phyloP scores from a whole-genome alignment of 1,140 invertebrate genomes.

The Orchestia grillus region DNA sequence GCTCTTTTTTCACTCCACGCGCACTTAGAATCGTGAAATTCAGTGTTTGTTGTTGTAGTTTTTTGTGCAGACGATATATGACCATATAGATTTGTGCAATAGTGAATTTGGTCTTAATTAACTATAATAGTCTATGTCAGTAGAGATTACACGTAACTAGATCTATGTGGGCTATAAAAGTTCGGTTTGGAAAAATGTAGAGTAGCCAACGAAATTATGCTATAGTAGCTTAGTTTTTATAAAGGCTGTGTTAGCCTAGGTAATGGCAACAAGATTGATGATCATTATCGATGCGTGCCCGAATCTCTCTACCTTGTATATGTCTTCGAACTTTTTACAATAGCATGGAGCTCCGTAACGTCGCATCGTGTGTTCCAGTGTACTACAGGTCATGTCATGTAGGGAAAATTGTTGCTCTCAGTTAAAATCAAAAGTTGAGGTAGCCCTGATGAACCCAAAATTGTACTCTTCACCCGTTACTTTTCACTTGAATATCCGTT shows the following conservation, averaged over 20 bases:
- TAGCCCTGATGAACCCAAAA: not conserved
- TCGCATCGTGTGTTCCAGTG: too few relatives aligned
- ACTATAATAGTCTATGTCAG: not conserved
- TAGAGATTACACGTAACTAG: not conserved
- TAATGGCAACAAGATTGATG: not conserved
- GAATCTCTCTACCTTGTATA: not conserved
- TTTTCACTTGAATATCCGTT: not conserved
- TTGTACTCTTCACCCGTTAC: not conserved
- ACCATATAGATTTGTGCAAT: not conserved
- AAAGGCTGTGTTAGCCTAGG: not conserved
- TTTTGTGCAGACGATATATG: not conserved
- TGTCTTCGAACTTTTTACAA: not conserved
- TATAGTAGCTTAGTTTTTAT: not conserved
- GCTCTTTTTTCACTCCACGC: not conserved
- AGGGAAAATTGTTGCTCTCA: not conserved
- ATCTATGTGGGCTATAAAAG: not conserved
- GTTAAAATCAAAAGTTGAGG: not conserved
- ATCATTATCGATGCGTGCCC: not conserved
- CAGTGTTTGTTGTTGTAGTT: not conserved
- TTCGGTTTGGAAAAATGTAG: not conserved
- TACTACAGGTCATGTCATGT: not conserved
- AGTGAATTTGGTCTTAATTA: not conserved
- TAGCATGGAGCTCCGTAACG: too few relatives aligned
- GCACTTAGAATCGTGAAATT: not conserved
- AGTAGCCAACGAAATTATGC: not conserved